Conservation (phyloP, 2,888 invertebrate genomes). For the Stenodema calcarata region DNA sequence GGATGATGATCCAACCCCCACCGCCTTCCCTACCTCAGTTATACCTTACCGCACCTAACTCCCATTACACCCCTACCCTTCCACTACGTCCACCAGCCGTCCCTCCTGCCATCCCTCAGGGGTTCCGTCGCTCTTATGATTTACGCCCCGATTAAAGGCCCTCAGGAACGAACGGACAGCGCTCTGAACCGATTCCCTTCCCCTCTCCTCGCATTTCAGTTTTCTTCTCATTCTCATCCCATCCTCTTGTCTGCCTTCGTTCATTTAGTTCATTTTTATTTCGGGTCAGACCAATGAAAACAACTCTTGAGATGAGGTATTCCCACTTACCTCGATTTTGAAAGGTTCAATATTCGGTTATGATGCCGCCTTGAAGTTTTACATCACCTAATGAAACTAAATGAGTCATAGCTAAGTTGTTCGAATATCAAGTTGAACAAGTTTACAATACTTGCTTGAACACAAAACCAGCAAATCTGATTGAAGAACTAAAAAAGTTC, state of each 20-base stretch:
- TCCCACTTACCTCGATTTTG: background rate
- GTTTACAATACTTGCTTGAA: no score
- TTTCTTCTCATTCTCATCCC: background rate
- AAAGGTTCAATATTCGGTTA: background rate
- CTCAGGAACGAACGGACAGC: conserved; percentile 32
- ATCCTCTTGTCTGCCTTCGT: background rate
- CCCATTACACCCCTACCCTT: background rate
- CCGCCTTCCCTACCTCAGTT: conserved; percentile 4
- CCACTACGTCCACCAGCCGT: background rate
- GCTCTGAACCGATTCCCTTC: background rate
- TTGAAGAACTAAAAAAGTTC: no score
- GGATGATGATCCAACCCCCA: conserved; percentile 31
- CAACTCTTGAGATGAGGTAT: background rate
- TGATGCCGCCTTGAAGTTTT: background rate
- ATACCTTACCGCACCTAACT: background rate
- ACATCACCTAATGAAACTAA: background rate
- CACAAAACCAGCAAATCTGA: no score
- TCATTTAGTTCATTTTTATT: conserved; percentile 31
- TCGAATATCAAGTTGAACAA: no score
- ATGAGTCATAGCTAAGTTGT: no score
- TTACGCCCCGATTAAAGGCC: conserved; percentile 46
- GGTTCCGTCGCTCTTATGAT: conserved; percentile 41
- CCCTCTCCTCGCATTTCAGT: background rate
- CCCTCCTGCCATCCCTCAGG: background rate
- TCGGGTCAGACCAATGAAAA: background rate